Base-by-base conservation (phyloP, 2,797 vertebrate species). In the Leptodactylus fallax region DNA sequence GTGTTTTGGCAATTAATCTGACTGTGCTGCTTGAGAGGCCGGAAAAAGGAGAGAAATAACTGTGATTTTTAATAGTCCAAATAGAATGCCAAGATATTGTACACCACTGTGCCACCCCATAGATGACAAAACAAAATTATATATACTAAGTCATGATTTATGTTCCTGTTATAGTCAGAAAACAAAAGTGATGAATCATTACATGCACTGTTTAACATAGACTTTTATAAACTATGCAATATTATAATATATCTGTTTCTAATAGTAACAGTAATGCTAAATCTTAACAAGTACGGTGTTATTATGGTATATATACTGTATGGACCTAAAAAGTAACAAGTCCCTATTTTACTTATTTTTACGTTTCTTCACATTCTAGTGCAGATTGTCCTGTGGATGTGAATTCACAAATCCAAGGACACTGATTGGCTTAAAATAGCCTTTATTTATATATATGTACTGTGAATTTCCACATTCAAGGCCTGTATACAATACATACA, bases 1-100 rank as follows among this genome's bases (percentile, higher is more conserved):
- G 78, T 81, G 69, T 61, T 81, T 81, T 87, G 85, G 85, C 65
- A 86, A 86, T 72, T 55, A 53, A 49, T 56, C 23, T 71, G 7
- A 12, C 17, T 65, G 56, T 19, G 58, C 53, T 60, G 65, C 27
- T 49, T 12, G 63, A 67, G 51, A 55, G 82, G 67, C 63, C 65
- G 17, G 4, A 49, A 16, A 21, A 25, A 71, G 65, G 51, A 71
- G 14, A 69, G 6, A 7, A 51, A 45, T 67, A 21, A 55, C 36
- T 23, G 49, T 14, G 17, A 25, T n/a, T 12, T 77, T 53, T 51
- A n/a, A 19, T 17, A 49, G 74, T 53, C 21, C 53, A 56, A 55
- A 47, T 58, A 79, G 6, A 36, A 58, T 19, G 25, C 53, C 53
- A 79, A 36, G 7, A 58, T 79, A 27, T 7, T 45, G 16, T 72